Evolutionary conservation across 2,888 invertebrate genomes (phyloP).

Genomic region (Cacoxenus indagator): DNA sequence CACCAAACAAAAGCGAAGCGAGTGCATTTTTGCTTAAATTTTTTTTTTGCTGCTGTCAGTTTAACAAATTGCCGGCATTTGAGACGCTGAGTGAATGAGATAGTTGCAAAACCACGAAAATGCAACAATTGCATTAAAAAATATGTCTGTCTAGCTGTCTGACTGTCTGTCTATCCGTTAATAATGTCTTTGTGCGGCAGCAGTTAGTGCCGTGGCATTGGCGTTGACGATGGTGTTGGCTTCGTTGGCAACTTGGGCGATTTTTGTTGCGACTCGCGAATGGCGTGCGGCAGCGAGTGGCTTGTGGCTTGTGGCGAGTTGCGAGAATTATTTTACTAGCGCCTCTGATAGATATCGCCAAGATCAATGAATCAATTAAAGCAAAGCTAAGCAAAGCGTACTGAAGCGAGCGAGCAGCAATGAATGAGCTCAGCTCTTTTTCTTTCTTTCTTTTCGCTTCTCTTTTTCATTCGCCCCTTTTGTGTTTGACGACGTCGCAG

Average conservation of each 20-base stretch:
- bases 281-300: background rate
- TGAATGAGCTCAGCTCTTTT: background rate
- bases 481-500: background rate
- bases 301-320: background rate
- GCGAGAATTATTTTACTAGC: constrained; percentile 17
- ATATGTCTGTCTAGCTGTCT: no score
- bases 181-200: constrained; percentile 60
- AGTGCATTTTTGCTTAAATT: background rate
- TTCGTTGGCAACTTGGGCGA: background rate
- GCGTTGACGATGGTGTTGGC: background rate
- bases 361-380: constrained; percentile 62
- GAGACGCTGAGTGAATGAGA: background rate
- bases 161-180: no score
- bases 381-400: background rate
- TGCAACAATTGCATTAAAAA: constrained; percentile 52
- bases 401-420: background rate
- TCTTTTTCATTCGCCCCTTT: background rate
- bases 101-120: background rate
- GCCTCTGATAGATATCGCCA: constrained; percentile 30
- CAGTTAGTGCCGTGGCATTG: background rate
- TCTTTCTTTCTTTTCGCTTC: background rate
- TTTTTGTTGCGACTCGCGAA: background rate
- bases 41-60: background rate
- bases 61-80: background rate
- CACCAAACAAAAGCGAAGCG: no score